Base-by-base conservation (phyloP, 2,797 vertebrate species). In the Leptatherina wallacei region DNA sequence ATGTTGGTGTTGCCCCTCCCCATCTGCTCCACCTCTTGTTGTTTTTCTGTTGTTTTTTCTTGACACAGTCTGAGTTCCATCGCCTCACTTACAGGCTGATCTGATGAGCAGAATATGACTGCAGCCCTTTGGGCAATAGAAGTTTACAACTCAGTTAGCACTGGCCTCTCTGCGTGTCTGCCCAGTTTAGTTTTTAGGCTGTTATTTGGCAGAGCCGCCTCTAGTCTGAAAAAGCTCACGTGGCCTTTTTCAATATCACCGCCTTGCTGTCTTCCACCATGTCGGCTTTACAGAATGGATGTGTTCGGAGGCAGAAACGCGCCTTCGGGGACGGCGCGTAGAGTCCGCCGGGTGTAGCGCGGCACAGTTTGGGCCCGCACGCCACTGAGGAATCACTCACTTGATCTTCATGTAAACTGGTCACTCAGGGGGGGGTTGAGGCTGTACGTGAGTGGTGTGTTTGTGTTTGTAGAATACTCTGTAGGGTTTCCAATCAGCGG, bases 61-160 rank as follows among this genome's bases (percentile, higher is more conserved):
- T 32, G 69, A 27, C 24, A 74, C 78, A 61, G 22, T 83, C 79
- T 76, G 78, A 82, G 82, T 81, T 59, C 70, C 30, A 71, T 82
- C 72, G 54, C 47, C 73, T 63, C 11, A 38, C 69, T 84, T 79
- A 51, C 42, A 10, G 70, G 78, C 83, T 89, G 85, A 89, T 92
- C 82, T 57, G 35, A 89, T 88, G 84, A 90, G 72, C 75, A 49
- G 80, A 72, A 76, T 47, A 59, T 62, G 84, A 73, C 81, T 85
- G 79, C 54, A 65, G 77, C n/a, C 51, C 38, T 4, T 5, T 0
- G 61, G 85, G 87, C 81, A 27, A 72, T 42, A 77, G 88, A 90
- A 87, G 75, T 90, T 89, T 88, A 82, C 83, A 91, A 90, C 86
- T 91, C 73, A 58, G 83, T 92, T 91, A 90, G 77, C 0, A 35